Percentiles rank a stretch among this genome's conserved stretches.
phyloP scores from a whole-genome alignment of 2,888 invertebrate genomes.

The Pseudococcus viburni region DNA sequence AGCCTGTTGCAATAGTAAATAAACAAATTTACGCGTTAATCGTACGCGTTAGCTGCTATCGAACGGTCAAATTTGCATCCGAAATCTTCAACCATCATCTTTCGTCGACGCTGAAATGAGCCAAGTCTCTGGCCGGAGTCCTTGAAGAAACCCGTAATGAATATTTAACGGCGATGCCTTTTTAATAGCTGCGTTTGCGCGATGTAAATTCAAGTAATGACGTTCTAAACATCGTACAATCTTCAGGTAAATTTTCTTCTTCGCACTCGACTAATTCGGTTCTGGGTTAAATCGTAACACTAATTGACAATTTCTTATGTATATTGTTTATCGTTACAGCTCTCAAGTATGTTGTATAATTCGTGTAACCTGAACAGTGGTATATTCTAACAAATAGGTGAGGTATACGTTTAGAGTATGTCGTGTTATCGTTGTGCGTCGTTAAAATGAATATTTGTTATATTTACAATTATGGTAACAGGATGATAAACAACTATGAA shows the following conservation, averaged over 20 bases:
- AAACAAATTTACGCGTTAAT: background rate
- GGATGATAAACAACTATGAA: conserved; percentile 62
- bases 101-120: background rate
- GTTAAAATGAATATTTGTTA: conserved; percentile 25
- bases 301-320: conserved; percentile 26
- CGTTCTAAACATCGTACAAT: conserved; percentile 18
- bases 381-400: conserved; percentile 17
- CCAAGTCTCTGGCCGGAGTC: background rate
- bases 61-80: background rate
- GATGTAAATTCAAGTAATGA: conserved; percentile 51
- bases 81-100: background rate
- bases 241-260: conserved; percentile 12
- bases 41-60: background rate
- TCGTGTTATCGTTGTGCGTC: background rate
- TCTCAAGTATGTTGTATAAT: conserved; percentile 24
- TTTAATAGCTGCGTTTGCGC: conserved; percentile 48
- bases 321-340: background rate
- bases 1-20: conserved; percentile 12
- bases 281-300: background rate
- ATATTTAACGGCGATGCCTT: conserved; percentile 17
- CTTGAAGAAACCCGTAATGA: conserved; percentile 43
- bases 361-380: background rate
- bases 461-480: background rate
- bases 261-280: background rate
- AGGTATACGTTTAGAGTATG: background rate